Percentiles rank a stretch among this genome's conserved stretches.
Conservation (phyloP, 1,140 invertebrate genomes). For the Mesaphorura yosii region DNA sequence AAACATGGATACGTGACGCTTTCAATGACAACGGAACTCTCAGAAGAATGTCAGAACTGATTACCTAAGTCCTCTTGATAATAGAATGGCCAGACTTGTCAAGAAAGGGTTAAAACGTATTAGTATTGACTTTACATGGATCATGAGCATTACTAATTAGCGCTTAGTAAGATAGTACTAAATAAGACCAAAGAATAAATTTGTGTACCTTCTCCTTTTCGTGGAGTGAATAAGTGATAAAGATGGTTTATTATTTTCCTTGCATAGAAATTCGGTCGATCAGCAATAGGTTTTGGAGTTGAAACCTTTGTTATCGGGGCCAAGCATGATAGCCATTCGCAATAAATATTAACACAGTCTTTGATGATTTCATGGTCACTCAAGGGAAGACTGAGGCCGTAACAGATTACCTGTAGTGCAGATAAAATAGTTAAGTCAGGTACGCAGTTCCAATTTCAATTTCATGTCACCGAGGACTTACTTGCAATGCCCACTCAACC, state of each 20-base stretch:
- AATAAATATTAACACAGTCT: constrained; percentile 93
- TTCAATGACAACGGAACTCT: not conserved
- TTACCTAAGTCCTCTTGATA: constrained; percentile 70
- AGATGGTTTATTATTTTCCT: constrained; percentile 84
- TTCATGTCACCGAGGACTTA: constrained; percentile 26
- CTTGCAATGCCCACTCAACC: constrained; percentile 47
- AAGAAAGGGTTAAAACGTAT: constrained; percentile 32
- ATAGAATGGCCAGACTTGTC: constrained; percentile 74
- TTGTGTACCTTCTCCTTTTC: constrained; percentile 71
- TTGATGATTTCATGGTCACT: constrained; percentile 84
- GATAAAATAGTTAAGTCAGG: not conserved
- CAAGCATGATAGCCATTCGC: constrained; percentile 85
- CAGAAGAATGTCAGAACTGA: constrained; percentile 31
- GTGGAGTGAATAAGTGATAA: constrained; percentile 89
- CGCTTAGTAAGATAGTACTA: not conserved
- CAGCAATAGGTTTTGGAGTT: constrained; percentile 71
- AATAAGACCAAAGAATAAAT: not conserved
- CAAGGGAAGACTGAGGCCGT: constrained; percentile 77
- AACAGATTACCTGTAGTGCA: constrained; percentile 64
- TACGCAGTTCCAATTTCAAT: not conserved
- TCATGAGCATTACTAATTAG: not conserved
- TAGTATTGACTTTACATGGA: constrained; percentile 20
- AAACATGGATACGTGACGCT: constrained; percentile 2
- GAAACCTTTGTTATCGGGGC: constrained; percentile 65
- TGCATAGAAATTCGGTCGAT: constrained; percentile 83